Percentiles rank a stretch among this genome's conserved stretches.
phyloP scores from a whole-genome alignment of 1,140 invertebrate species.

The Bradynema listronoti region DNA sequence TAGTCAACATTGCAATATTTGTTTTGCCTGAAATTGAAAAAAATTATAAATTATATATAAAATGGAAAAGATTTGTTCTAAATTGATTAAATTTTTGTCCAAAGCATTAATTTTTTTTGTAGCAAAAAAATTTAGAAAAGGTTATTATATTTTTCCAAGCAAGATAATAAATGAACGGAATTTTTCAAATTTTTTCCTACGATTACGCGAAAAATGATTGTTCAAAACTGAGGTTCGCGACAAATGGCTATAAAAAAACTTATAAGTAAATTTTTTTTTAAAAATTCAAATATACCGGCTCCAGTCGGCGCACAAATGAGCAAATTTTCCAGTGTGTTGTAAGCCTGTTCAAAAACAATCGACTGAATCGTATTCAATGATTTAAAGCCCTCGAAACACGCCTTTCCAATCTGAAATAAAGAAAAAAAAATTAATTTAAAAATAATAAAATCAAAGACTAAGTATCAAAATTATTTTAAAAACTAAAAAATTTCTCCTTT shows the following conservation, averaged over 20 bases:
- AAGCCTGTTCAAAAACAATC: conserved; percentile 87
- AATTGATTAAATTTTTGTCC: no score
- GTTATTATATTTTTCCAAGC: no score
- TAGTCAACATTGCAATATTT: conserved; percentile 87
- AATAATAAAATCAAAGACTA: no score
- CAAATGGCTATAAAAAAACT: no score
- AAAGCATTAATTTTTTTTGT: no score
- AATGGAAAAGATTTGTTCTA: neutral
- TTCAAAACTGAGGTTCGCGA: conserved; percentile 3
- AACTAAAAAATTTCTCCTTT: neutral
- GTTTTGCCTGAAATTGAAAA: conserved; percentile 70
- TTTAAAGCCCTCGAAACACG: conserved; percentile 78
- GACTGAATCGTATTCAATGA: conserved; percentile 87
- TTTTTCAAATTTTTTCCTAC: no score
- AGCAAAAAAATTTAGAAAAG: no score
- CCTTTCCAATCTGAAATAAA: conserved; percentile 67
- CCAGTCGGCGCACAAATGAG: conserved; percentile 90
- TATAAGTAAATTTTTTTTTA: conserved; percentile 13
- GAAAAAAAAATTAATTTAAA: conserved; percentile 12
- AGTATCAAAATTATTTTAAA: no score
- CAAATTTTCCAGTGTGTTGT: conserved; percentile 91
- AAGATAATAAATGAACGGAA: no score
- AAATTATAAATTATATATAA: conserved; percentile 47
- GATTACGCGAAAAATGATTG: neutral
- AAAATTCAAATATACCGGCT: conserved; percentile 65